Conservation (phyloP, 2,113 vertebrate species). For the Recurvirostra avosetta region DNA sequence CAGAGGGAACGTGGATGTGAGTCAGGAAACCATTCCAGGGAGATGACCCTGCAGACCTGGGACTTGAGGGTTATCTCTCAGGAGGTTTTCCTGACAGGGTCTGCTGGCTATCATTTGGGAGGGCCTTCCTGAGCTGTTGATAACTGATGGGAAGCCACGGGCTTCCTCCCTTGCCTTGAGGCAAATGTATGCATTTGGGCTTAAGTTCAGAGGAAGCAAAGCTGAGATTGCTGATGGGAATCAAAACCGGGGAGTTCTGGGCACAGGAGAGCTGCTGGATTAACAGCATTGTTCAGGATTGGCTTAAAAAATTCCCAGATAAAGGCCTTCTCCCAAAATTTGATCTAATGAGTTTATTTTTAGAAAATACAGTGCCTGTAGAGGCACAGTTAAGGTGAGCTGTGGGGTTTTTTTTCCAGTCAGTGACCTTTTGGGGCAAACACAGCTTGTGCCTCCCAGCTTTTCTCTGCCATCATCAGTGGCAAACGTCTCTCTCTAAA, state of each 20-base stretch:
- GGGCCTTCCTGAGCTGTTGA: conserved; percentile 48
- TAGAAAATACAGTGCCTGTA: background rate
- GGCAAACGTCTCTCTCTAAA: background rate
- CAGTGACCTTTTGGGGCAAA: background rate
- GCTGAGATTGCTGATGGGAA: background rate
- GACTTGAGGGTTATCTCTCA: conserved; percentile 28
- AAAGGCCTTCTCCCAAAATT: conserved; percentile 20
- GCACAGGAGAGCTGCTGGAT: background rate
- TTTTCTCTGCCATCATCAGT: background rate
- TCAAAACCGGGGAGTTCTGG: background rate
- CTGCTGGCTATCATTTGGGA: background rate
- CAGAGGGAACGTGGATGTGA: background rate
- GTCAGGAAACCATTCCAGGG: background rate
- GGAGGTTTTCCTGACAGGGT: conserved; percentile 29
- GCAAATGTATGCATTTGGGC: background rate
- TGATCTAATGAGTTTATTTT: conserved; percentile 15
- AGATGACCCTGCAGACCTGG: background rate
- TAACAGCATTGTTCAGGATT: background rate
- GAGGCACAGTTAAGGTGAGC: background rate
- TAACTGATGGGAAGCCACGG: conserved; percentile 31
- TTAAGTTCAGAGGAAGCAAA: conserved; percentile 23
- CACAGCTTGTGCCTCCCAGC: background rate
- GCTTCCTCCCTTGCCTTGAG: conserved; percentile 20
- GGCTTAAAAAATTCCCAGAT: background rate
- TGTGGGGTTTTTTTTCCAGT: background rate